Evolutionary conservation across 92 coral and sea anemone genomes (phyloP).

Genomic region (Actinostola sp.): DNA sequence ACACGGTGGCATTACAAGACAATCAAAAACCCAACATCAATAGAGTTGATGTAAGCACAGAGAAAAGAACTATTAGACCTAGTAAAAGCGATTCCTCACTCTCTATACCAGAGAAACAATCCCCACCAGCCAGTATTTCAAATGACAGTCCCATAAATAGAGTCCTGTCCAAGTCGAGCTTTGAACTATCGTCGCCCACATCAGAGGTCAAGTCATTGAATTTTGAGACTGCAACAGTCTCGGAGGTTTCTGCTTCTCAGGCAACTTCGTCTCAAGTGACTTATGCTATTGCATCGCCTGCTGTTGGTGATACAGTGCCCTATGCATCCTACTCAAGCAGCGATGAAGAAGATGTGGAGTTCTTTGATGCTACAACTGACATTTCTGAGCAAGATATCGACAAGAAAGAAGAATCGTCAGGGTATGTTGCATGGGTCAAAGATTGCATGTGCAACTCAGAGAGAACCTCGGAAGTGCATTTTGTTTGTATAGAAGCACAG

Average conservation of each 20-base stretch:
- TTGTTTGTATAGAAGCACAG: too few relatives aligned
- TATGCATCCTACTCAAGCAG: constrained; percentile 96
- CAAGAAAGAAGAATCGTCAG: constrained; percentile 15
- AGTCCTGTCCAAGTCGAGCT: constrained; percentile 68
- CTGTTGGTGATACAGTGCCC: constrained; percentile 75
- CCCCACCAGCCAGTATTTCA: constrained; percentile 39
- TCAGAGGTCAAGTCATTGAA: constrained; percentile 29
- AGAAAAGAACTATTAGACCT: constrained; percentile 49
- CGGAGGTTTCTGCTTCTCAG: constrained; percentile 19
- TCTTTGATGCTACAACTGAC: constrained; percentile 93
- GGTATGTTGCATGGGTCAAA: too few relatives aligned
- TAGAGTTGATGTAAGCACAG: constrained; percentile 19
- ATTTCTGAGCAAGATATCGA: constrained; percentile 53
- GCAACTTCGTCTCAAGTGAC: constrained; percentile 52
- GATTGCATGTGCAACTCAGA: too few relatives aligned
- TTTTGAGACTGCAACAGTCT: constrained; percentile 16
- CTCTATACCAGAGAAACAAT: constrained; percentile 48
- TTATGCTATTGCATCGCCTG: constrained; percentile 68
- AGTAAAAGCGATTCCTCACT: constrained; percentile 84
- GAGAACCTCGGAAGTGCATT: too few relatives aligned
- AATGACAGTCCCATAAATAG: constrained; percentile 27
- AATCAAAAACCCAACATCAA: constrained; percentile 23
- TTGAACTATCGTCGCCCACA: constrained; percentile 54
- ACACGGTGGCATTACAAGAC: constrained; percentile 22
- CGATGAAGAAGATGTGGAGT: constrained; percentile 95